Conservation (phyloP, 2,888 invertebrate species). For the Mythimna pallens region DNA sequence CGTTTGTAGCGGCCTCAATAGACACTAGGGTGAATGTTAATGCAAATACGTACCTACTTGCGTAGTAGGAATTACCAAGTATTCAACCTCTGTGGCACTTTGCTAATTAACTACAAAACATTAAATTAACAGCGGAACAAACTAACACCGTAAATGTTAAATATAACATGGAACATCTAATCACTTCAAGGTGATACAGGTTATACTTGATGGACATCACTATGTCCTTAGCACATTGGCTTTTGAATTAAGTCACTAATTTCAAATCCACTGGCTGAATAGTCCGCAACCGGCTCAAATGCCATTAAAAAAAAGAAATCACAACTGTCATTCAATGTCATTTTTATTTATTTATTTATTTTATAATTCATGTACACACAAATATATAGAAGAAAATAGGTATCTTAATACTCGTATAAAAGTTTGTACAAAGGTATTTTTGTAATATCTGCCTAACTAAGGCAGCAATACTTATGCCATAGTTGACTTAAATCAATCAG, state of each 20-base stretch:
- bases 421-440: too few species aligned
- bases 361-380: too few species aligned
- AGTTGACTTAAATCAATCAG: too few species aligned
- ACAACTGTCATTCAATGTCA: not conserved
- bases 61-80: not conserved
- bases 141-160: slow-evolving; percentile 47
- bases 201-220: slow-evolving; percentile 7
- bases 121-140: slow-evolving; percentile 22
- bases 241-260: not conserved
- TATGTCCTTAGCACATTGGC: not conserved
- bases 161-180: slow-evolving; percentile 42
- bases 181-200: slow-evolving; percentile 46
- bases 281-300: too few species aligned
- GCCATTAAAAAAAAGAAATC: too few species aligned
- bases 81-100: slow-evolving; percentile 10
- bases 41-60: not conserved
- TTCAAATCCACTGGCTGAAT: not conserved
- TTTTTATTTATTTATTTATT: too few species aligned
- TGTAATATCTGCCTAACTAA: too few species aligned
- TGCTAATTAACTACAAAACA: slow-evolving; percentile 41
- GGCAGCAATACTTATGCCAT: too few species aligned
- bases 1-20: not conserved
- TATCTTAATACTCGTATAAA: too few species aligned
- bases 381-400: too few species aligned
- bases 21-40: slow-evolving; percentile 6